phyloP scores from a whole-genome alignment of 1,140 invertebrate species.

The Muscidifurax raptorellus region DNA sequence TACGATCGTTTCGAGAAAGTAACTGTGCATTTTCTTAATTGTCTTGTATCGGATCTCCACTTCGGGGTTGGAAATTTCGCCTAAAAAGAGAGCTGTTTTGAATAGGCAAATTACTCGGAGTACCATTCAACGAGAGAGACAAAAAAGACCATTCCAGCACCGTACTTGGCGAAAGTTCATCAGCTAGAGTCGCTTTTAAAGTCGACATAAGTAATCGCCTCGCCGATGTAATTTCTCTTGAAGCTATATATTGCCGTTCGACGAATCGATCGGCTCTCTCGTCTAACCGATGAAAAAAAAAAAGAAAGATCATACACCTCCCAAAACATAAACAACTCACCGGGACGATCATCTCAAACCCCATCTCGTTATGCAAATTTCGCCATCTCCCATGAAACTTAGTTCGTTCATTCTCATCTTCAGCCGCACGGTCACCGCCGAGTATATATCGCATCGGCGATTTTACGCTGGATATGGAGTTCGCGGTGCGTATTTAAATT shows the following conservation, averaged over 20 bases:
- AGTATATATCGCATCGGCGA: not conserved
- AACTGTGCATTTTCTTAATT: not conserved
- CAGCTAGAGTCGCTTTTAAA: not conserved
- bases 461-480: not conserved
- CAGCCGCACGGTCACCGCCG: not conserved
- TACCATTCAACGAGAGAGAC: not conserved
- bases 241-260: not conserved
- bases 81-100: not conserved
- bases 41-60: not conserved
- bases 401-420: not conserved
- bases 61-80: not conserved
- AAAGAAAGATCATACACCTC: no score
- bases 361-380: not conserved
- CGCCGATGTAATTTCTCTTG: not conserved
- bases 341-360: not conserved
- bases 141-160: not conserved
- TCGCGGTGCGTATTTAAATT: not conserved
- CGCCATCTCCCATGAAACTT: not conserved
- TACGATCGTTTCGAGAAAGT: not conserved
- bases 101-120: constrained; percentile 12
- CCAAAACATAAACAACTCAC: no score
- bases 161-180: not conserved
- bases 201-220: not conserved
- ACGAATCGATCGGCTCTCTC: no score
- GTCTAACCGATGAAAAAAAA: not conserved